Evolutionary conservation across 1,140 invertebrate genomes (phyloP), one percentile per base, ranked within the genome.

Genomic region (Saccostrea cuccullata): DNA sequence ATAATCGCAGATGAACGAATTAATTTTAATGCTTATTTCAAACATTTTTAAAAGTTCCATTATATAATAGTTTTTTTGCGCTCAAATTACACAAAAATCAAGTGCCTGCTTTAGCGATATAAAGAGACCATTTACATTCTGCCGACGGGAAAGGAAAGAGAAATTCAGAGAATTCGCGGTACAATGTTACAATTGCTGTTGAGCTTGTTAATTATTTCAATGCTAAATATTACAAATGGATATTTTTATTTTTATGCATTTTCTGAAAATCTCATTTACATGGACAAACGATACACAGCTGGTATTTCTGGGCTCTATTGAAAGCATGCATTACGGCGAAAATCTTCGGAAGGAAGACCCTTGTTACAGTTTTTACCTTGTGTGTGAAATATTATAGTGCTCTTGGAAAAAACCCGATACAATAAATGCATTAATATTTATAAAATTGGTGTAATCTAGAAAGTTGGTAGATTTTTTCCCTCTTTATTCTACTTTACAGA

Each of bases 331-430:
- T 77, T 77, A 77, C 70, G 5, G 30, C 30, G 70, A 30, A 77
- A 36, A 30, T 30, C 8, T 36, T 77, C 70, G 70, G 70, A 77
- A 77, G 70, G 70, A 77, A 77, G 70, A 67, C 47, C 47, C 58
- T 6, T 64, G n/a, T 64, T 20, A 64, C 17, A 20, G 6, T 64
- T 20, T 20, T 64, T 20, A 64, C 58, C 47, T 17, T 20, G n/a
- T 64, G 58, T 64, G 58, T 64, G 58, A 6, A 20, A 20, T 2
- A n/a, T 64, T 64, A 36, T 36, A 64, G 58, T 64, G 17, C 58
- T 20, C 58, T 64, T 0, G 15, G 6, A n/a, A 64, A 8, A 64
- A 64, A 17, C n/a, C 1, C 58, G 17, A 20, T 64, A 64, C 20
- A 13, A 60, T 60, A 60, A 60, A 15, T 60, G 20, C 58, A 60